Conservation (phyloP, 2,888 invertebrate genomes). For the Habroteleia sp. region DNA sequence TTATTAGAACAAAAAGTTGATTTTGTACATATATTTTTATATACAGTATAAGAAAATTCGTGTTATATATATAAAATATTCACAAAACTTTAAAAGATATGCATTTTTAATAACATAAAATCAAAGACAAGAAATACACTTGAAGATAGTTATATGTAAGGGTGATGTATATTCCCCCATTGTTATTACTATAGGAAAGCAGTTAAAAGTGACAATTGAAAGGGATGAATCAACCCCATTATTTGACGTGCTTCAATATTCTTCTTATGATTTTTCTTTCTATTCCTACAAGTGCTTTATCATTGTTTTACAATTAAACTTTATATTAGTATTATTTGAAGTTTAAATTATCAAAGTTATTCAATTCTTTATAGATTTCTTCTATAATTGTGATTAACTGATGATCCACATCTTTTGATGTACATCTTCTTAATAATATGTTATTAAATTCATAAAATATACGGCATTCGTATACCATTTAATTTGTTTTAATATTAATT, state of each 20-base stretch:
- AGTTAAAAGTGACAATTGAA: conserved; percentile 55
- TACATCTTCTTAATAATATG: too few species aligned
- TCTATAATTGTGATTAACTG: neutral
- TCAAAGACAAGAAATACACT: conserved; percentile 11
- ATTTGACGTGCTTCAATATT: conserved; percentile 46
- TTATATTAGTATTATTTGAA: conserved; percentile 16
- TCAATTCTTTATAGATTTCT: too few species aligned
- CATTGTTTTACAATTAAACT: conserved; percentile 32
- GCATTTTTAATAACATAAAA: neutral
- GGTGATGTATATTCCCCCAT: conserved; percentile 30
- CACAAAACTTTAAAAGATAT: neutral
- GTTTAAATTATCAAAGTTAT: neutral
- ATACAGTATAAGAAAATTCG: too few species aligned
- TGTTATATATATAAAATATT: too few species aligned
- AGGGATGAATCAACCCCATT: conserved; percentile 54
- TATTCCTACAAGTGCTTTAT: conserved; percentile 27
- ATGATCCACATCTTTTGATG: too few species aligned
- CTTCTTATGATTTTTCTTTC: conserved; percentile 36
- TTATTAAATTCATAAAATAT: too few species aligned
- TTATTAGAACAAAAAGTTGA: too few species aligned
- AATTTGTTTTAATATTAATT: too few species aligned
- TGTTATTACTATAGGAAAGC: conserved; percentile 44
- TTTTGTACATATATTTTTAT: too few species aligned
- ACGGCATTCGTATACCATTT: too few species aligned
- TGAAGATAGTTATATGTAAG: conserved; percentile 34